Evolutionary conservation across 2,888 invertebrate genomes (phyloP), one percentile per base, ranked within the genome.

Genomic region (Branchellion lobata): DNA sequence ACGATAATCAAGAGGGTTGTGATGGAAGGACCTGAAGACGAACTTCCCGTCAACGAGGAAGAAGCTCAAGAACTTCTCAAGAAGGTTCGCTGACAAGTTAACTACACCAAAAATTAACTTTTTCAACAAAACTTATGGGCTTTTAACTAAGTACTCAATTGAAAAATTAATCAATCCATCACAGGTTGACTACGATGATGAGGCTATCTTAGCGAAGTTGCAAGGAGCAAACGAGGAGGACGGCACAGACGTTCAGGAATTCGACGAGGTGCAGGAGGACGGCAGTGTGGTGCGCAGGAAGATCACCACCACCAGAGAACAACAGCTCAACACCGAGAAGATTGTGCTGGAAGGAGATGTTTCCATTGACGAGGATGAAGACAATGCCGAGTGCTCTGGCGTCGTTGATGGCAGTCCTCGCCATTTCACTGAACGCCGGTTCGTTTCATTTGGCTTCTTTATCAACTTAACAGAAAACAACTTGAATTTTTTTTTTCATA

Each of bases 1-100:
- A 84, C 84, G 36, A 83, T 84, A 75, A 81, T 82, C 14, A 82
- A 82, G 79, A 75, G 81, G 80, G 82, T 83, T 79, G 83, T 80
- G 79, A 84, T 82, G 84, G 84, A 82, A 81, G 85, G 85, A 24
- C 83, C 82, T 27, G 83, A 83, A 47, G 77, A 71, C 3, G 80
- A 80, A 31, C 80, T 81, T 34, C 81, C 81, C 0, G 68, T 76
- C n/a, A 80, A 75, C 40, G 83, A 83, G 61, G 82, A 83, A 34
- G 79, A 83, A 73, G 82, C 83, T 0, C 81, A 82, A 77, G 65
- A 65, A 34, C 33, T 77, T 24, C 77, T 77, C 53, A 77, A 65
- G 36, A 61, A 77, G 34, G 34, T 69, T 24, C n/a, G 47, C 27
- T 3, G 1, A n/a, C 18, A 8, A 29, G 29, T 8, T 5, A 1